Base-by-base conservation (phyloP, 2,888 invertebrate genomes). In the Scaptomyza caliginosa region DNA sequence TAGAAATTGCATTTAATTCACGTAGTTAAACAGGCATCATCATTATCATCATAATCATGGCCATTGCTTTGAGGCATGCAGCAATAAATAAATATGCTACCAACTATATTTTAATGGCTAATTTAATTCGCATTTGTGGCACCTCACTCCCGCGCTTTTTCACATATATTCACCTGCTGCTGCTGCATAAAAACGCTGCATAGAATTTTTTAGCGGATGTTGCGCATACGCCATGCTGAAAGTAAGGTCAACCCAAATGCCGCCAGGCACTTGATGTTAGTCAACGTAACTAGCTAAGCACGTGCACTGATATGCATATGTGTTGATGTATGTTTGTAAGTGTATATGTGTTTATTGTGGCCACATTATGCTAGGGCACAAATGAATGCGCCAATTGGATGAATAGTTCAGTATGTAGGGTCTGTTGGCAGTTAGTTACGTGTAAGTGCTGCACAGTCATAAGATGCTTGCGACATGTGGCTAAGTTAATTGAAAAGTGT, bases 41-140 rank as follows among this genome's bases (percentile, higher is more conserved):
- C 45, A 28, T 4, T 54, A 56, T 36, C 66, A 54, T 49, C 7
- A 34, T 2, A n/a, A 6, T n/a, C 59, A 45, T 55, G 52, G 62
- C 63, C 51, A 57, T 4, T 30, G 49, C 81, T 64, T 17, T 16
- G 40, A 74, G 81, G 64, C 34, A 52, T 84, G 84, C 84, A 62
- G 76, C 67, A 69, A 81, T 78, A 84, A 80, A 84, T 78, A 83
- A 68, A 77, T 72, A 67, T 67, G 67, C 67, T 59, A 32, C 67
- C 55, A 72, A 72, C 73, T 56, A 59, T 63, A 56, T 72, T 72
- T 72, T 72, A 72, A 72, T 72, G 63, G 59, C 73, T 63, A 67
- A 72, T 72, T 72, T 72, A 59, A 72, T 72, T 63, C 58, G 55
- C 63, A 72, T 59, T 63, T 45, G 54, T 48, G 30, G 28, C 45